Evolutionary conservation across 2,888 invertebrate species (phyloP).

Genomic region (Timema podura): DNA sequence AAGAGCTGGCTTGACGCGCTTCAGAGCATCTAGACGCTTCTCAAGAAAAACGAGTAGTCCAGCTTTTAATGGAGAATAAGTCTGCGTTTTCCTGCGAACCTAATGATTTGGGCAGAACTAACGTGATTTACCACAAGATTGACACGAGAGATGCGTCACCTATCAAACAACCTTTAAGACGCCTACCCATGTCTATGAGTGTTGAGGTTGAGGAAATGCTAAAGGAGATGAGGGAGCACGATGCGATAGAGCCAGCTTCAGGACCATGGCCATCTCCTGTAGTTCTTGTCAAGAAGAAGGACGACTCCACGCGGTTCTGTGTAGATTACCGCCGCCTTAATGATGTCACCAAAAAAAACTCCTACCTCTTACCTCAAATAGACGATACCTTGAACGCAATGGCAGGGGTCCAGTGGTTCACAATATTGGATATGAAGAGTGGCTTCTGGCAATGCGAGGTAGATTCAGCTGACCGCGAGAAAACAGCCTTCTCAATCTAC

Average conservation of each 20-base stretch:
- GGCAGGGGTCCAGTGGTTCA: neutral
- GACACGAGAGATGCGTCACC: neutral
- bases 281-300: slow-evolving; percentile 3
- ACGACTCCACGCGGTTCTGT: neutral
- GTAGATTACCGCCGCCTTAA: neutral
- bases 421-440: neutral
- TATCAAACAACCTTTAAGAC: neutral
- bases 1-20: neutral
- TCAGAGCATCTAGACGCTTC: neutral
- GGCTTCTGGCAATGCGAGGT: neutral
- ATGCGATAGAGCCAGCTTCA: neutral
- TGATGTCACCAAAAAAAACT: neutral
- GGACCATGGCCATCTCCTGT: neutral
- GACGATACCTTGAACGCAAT: neutral
- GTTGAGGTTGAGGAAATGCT: neutral
- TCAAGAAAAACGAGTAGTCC: neutral
- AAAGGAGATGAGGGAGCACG: neutral
- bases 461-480: neutral
- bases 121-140: neutral
- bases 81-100: neutral
- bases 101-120: neutral
- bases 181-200: neutral
- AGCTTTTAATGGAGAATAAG: neutral
- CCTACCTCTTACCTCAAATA: neutral
- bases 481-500: neutral